Evolutionary conservation across 1,140 invertebrate species (phyloP), one percentile per base, ranked within the genome.

Genomic region (Muscidifurax raptorellus): DNA sequence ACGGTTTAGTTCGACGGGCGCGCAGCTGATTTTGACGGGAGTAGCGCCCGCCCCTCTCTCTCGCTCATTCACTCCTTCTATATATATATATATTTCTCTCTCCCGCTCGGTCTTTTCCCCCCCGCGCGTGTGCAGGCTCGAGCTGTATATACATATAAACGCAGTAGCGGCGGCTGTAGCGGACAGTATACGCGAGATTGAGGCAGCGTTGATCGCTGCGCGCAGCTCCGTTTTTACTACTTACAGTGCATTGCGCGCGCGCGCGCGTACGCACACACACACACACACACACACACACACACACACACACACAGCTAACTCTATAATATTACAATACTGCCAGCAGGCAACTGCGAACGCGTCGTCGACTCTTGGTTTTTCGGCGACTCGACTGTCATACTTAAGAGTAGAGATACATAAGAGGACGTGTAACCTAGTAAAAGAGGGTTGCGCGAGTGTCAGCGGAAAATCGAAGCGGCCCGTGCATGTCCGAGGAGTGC

Each of bases 1-100:
- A 44, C 78, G 66, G 78, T 80, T 80, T 80, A 80, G 71, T 83
- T 87, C 81, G 75, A 77, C 25, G 80, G 84, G 85, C 86, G 84
- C 83, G 85, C 78, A 89, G 88, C 89, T 89, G 89, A 89, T 88
- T 86, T 85, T 72, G 74, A 72, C 82, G 80, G 77, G 86, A 85
- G 76, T 32, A 64, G 83, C 69, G 82, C 64, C 86, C 80, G 66
- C 64, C 52, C 52, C n/a, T 59, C 52, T n/a, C 52, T 59, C 52
- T 22, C 52, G n/a, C 52, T n/a, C 18, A 5, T 52, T 77, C 78
- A 22, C 18, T 59, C 52, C 5, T 22, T 59, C 52, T 32, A n/a
- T 5, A 32, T 5, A 32, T 5, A 32, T 5, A 32, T 5, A 2
- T 5, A 32, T 22, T 22, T 59, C 52, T 7, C 18, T 18, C 67